Evolutionary conservation across 2,888 invertebrate genomes (phyloP), one percentile per base, ranked within the genome.

Genomic region (Zygothrica quintamaculata): DNA sequence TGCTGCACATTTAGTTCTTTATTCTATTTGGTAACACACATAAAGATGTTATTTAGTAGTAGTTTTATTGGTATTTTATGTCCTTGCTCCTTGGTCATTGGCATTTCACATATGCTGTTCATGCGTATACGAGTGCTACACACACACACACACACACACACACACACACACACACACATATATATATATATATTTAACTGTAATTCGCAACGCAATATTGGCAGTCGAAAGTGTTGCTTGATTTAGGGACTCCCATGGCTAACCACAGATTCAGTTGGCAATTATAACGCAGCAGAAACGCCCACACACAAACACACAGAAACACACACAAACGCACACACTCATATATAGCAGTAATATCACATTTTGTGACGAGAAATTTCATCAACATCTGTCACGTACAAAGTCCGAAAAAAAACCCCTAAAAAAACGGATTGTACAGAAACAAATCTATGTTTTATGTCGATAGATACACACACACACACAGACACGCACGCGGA

Each of bases 371-470:
- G 47, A 60, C 43, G 46, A 58, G n/a, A 74, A 77, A 77, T 80
- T 77, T 80, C 74, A 77, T 77, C 64, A 77, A 77, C 81, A 77
- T 77, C 71, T 77, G 78, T 80, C 81, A 77, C 76, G 81, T 77
- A 29, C 29, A 43, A 1, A 44, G n/a, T 15, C n/a, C n/a, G n/a
- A n/a, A n/a, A n/a, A 48, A 34, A 52, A 44, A 9, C 40, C 39
- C n/a, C n/a, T n/a, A n/a, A n/a, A n/a, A n/a, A 39, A 26, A 13
- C 37, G 13, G 53, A 48, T 72, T 44, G 22, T 52, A 60, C 18
- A 34, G 48, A 29, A 50, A 62, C 46, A 13, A 46, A 44, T 48
- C 37, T 44, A 29, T 39, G 25, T 46, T 29, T 57, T 61, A 33
- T 33, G 31, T 53, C 39, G 33, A 61, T 29, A 48, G 44, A 34